Percentiles rank a stretch among this genome's conserved stretches.
phyloP scores from a whole-genome alignment of 2,888 invertebrate genomes.

The Teleiodes luculella region DNA sequence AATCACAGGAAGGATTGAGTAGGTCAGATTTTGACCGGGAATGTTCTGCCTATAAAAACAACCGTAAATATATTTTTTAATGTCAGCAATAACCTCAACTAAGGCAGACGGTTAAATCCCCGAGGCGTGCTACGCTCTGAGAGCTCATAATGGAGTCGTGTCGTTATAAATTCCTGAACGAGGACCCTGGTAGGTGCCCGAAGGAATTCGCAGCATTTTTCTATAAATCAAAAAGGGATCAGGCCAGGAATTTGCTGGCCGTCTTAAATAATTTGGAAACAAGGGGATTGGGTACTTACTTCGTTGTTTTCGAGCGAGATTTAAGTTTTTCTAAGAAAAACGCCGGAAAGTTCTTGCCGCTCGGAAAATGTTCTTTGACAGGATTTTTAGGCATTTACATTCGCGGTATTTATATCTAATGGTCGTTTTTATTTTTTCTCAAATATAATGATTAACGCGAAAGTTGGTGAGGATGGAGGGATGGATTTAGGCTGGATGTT shows the following conservation, averaged over 20 bases:
- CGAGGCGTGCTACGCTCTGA: background rate
- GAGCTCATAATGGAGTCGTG: background rate
- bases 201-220: conserved; percentile 3
- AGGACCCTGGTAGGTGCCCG: background rate
- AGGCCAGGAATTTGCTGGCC: background rate
- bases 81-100: background rate
- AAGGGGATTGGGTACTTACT: background rate
- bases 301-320: background rate
- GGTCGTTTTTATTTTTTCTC: too few species aligned
- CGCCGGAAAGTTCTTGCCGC: too few species aligned
- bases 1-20: too few species aligned
- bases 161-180: background rate
- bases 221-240: conserved; percentile 1
- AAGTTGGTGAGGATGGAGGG: too few species aligned
- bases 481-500: too few species aligned
- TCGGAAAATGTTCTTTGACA: too few species aligned
- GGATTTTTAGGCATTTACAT: too few species aligned
- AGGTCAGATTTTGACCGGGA: too few species aligned
- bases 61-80: too few species aligned
- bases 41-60: too few species aligned
- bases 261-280: background rate
- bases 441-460: too few species aligned
- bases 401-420: too few species aligned
- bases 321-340: background rate
- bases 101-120: background rate